Conservation (phyloP, 2,888 invertebrate genomes). For the Anticlea derivata region DNA sequence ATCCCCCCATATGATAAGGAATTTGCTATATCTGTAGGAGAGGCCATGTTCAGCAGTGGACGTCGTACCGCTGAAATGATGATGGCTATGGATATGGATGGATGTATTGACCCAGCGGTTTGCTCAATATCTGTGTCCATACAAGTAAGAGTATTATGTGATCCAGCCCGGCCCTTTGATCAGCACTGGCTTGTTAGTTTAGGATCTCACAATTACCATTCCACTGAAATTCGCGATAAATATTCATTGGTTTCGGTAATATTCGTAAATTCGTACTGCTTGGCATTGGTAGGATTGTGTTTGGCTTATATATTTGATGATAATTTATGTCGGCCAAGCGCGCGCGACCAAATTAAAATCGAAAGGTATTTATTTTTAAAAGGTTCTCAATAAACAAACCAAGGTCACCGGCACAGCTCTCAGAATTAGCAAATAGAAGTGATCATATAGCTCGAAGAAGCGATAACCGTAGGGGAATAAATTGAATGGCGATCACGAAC, state of each 20-base stretch:
- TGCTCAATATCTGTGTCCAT: background rate
- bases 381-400: too few species aligned
- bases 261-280: constrained; percentile 28
- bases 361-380: too few species aligned
- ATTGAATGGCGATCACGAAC: too few species aligned
- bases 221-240: constrained; percentile 39
- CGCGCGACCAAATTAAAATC: background rate
- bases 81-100: too few species aligned
- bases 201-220: constrained; percentile 41
- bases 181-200: constrained; percentile 40
- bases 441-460: too few species aligned
- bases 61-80: too few species aligned
- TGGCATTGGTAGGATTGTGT: constrained; percentile 18
- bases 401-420: too few species aligned
- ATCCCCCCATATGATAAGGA: too few species aligned
- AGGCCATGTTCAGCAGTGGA: too few species aligned
- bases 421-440: too few species aligned
- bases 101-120: background rate
- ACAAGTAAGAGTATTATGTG: constrained; percentile 20
- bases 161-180: constrained; percentile 33
- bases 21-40: too few species aligned
- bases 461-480: too few species aligned
- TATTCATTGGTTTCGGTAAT: constrained; percentile 40
- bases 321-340: background rate
- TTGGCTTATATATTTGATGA: constrained; percentile 4